Conservation (phyloP, 2,888 invertebrate species). For the Tenthredo notha region DNA sequence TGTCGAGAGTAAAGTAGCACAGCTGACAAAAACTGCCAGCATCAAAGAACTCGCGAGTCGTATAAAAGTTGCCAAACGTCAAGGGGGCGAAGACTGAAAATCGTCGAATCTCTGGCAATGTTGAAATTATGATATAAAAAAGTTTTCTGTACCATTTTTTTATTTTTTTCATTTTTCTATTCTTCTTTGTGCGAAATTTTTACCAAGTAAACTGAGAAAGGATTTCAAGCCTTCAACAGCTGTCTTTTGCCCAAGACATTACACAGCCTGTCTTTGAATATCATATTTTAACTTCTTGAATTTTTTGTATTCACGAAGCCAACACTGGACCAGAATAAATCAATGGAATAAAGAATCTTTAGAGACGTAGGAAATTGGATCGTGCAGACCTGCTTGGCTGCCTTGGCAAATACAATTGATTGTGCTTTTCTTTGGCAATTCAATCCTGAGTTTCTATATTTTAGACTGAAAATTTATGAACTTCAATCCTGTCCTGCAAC, state of each 20-base stretch:
- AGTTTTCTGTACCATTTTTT: background rate
- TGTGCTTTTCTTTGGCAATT: background rate
- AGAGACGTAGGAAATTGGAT: slow-evolving; percentile 2
- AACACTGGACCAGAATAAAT: slow-evolving; percentile 8
- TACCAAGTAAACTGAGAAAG: background rate
- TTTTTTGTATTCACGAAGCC: slow-evolving; percentile 34
- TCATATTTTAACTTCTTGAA: background rate
- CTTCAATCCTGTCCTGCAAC: background rate
- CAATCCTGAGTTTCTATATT: background rate
- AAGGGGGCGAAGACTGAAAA: background rate
- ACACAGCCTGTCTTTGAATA: slow-evolving; percentile 25
- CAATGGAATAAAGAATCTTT: slow-evolving; percentile 41
- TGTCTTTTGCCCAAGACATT: background rate
- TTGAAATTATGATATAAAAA: slow-evolving; percentile 28
- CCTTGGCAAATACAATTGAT: slow-evolving; percentile 2
- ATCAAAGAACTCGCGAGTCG: slow-evolving; percentile 14
- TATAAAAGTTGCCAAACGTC: slow-evolving; percentile 10
- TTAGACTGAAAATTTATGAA: background rate
- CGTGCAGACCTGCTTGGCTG: background rate
- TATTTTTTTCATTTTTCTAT: background rate
- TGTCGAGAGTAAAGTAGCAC: slow-evolving; percentile 9
- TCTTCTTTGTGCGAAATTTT: background rate
- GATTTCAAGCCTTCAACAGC: background rate
- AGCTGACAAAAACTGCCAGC: background rate
- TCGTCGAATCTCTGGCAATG: slow-evolving; percentile 6